phyloP scores from a whole-genome alignment of 2,888 invertebrate genomes.

The Ephialtes manifestator region DNA sequence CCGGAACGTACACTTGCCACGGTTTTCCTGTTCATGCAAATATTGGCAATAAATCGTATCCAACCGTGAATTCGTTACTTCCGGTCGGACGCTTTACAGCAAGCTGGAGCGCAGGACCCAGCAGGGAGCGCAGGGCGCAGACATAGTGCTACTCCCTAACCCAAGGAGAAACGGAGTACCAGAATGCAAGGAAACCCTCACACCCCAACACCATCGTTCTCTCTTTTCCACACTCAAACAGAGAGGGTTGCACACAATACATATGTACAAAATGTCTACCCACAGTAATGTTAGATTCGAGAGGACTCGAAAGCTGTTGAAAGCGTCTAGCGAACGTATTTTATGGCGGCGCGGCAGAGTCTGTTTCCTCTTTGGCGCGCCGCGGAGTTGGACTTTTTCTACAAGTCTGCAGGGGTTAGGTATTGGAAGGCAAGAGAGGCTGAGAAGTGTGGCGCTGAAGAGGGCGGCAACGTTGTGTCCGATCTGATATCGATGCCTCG shows the following conservation, averaged over 20 bases:
- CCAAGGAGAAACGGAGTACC: slow-evolving; percentile 34
- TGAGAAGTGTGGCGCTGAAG: slow-evolving; percentile 39
- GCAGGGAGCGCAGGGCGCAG: slow-evolving; percentile 42
- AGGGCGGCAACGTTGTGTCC: slow-evolving; percentile 71
- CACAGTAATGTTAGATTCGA: slow-evolving; percentile 63
- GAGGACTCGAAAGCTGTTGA: slow-evolving; percentile 71
- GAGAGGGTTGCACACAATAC: slow-evolving; percentile 39
- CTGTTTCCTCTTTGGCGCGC: slow-evolving; percentile 80
- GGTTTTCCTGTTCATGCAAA: slow-evolving; percentile 81
- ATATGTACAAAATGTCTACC: slow-evolving; percentile 54
- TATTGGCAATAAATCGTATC: slow-evolving; percentile 82
- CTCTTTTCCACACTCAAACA: slow-evolving; percentile 41
- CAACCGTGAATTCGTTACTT: slow-evolving; percentile 83
- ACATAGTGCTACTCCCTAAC: slow-evolving; percentile 41
- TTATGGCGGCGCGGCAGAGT: slow-evolving; percentile 74
- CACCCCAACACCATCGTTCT: slow-evolving; percentile 5
- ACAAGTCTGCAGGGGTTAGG: slow-evolving; percentile 34
- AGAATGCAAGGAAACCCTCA: slow-evolving; percentile 18
- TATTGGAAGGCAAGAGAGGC: slow-evolving; percentile 12
- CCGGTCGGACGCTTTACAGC: slow-evolving; percentile 78
- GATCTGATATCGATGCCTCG: slow-evolving; percentile 77
- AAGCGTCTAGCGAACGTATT: slow-evolving; percentile 72
- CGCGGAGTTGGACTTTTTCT: slow-evolving; percentile 70
- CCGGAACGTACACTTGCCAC: slow-evolving; percentile 73
- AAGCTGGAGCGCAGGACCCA: slow-evolving; percentile 48